Conservation (phyloP, 2,113 vertebrate species). For the Channa maculata region DNA sequence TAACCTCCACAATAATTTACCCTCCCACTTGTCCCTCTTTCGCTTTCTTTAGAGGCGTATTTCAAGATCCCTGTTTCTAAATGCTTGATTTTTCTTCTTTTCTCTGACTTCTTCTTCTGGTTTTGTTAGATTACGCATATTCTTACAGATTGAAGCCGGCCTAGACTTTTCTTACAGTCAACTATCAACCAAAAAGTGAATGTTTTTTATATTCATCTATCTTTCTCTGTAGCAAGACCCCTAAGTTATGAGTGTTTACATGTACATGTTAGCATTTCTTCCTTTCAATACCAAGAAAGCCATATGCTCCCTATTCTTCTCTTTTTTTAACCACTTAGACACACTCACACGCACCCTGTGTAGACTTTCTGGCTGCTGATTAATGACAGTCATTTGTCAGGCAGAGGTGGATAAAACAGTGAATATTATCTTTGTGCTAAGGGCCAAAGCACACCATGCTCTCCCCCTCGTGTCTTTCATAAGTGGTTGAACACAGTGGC, state of each 20-base stretch:
- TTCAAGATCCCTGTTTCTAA: conserved; percentile 9
- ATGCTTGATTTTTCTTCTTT: conserved; percentile 1
- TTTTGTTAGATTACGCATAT: background rate
- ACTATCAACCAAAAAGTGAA: conserved; percentile 3
- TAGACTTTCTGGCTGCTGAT: conserved; percentile 64
- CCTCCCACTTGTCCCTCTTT: conserved; percentile 33
- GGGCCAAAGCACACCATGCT: conserved; percentile 68
- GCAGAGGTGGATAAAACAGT: conserved; percentile 80
- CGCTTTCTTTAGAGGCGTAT: background rate
- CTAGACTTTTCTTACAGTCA: conserved; percentile 1
- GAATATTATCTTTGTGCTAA: conserved; percentile 84
- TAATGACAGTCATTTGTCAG: conserved; percentile 83
- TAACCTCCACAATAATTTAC: conserved; percentile 59
- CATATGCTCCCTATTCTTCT: conserved; percentile 30
- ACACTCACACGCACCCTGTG: conserved; percentile 28
- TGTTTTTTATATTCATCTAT: conserved; percentile 7
- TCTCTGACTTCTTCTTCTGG: background rate
- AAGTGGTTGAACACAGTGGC: conserved; percentile 77
- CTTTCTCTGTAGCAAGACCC: conserved; percentile 29
- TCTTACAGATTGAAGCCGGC: conserved; percentile 3
- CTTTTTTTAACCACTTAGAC: background rate
- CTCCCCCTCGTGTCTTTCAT: conserved; percentile 76
- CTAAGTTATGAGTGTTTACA: conserved; percentile 25
- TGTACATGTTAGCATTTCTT: conserved; percentile 52
- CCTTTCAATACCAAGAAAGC: conserved; percentile 38